Evolutionary conservation across 2,888 invertebrate species (phyloP).

Genomic region (Drosophila tripunctata): DNA sequence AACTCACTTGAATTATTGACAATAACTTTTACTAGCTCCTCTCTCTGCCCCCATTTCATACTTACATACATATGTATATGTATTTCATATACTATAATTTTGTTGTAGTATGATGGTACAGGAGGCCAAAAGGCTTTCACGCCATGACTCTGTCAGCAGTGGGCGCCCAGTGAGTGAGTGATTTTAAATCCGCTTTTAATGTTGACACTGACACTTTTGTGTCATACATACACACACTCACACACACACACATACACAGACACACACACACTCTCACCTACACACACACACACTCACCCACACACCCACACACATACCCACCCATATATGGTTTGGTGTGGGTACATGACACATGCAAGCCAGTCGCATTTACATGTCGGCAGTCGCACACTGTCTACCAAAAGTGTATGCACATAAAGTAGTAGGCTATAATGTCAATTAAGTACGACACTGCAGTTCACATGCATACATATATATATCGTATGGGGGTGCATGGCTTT

Average conservation of each 20-base stretch:
- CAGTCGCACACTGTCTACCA: conserved; percentile 53
- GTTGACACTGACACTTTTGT: conserved; percentile 83
- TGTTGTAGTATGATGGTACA: conserved; percentile 28
- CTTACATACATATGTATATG: too few relatives aligned
- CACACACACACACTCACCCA: background rate
- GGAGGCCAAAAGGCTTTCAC: conserved; percentile 67
- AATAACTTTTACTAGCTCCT: conserved; percentile 28
- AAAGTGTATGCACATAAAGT: conserved; percentile 75
- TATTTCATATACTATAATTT: too few relatives aligned
- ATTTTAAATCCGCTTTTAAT: conserved; percentile 83
- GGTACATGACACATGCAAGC: conserved; percentile 67
- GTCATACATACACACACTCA: conserved; percentile 49
- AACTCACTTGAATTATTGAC: conserved; percentile 33
- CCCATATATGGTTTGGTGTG: conserved; percentile 5
- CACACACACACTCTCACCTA: background rate
- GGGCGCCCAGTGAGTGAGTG: conserved; percentile 65
- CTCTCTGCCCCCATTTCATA: background rate
- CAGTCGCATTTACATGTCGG: conserved; percentile 70
- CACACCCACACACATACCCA: background rate
- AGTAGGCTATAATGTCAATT: conserved; percentile 82
- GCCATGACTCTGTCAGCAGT: conserved; percentile 61
- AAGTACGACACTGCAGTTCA: conserved; percentile 52
- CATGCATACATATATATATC: conserved; percentile 7
- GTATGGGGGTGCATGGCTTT: conserved; percentile 41
- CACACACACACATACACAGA: conserved; percentile 6